A percentile compares a stretch with the other conserved stretches of the same genome.
Evolutionary conservation across 2,888 invertebrate genomes (phyloP).

Genomic region (Amiota minor): DNA sequence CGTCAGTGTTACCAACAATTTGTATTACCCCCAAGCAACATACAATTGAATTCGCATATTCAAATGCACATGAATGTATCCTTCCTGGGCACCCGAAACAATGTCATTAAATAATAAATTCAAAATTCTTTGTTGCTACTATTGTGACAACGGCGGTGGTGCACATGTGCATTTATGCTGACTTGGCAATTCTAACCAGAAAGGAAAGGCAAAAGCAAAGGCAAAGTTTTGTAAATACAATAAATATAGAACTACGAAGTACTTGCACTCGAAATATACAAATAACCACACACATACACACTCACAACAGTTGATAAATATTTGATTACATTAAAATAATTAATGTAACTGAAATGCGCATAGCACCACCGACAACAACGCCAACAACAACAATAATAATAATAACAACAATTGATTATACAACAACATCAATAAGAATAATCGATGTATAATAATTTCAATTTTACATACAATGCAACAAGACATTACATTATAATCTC

Average conservation of each 20-base stretch:
- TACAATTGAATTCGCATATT: no score
- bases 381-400: constrained; percentile 10
- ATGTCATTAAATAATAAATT: no score
- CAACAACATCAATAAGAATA: not conserved
- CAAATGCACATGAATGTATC: no score
- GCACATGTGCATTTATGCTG: no score
- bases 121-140: no score
- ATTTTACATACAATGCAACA: not conserved
- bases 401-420: constrained; percentile 3
- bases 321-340: constrained; percentile 23
- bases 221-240: not conserved
- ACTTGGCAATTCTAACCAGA: constrained; percentile 1
- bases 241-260: not conserved
- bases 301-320: not conserved
- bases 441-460: not conserved
- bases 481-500: not conserved
- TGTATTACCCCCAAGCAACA: no score
- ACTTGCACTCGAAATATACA: not conserved
- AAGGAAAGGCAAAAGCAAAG: not conserved
- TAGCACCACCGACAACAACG: not conserved
- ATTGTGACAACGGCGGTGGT: no score
- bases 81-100: no score
- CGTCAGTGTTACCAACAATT: no score
- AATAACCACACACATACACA: constrained; percentile 2
- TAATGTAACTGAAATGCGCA: constrained; percentile 15